phyloP scores from a whole-genome alignment of 2,888 invertebrate genomes.

The Erebia ligea region DNA sequence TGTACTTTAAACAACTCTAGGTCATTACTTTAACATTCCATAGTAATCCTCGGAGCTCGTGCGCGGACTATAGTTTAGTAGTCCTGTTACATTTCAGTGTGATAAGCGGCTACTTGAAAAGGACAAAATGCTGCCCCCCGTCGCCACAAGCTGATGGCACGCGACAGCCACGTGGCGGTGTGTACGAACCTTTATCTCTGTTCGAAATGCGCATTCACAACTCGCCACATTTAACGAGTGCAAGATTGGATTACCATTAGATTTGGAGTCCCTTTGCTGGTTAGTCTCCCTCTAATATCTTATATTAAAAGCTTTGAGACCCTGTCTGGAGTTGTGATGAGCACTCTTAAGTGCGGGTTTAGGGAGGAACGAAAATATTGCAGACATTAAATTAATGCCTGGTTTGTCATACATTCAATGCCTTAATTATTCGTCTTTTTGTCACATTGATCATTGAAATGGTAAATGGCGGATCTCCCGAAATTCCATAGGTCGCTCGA shows the following conservation, averaged over 20 bases:
- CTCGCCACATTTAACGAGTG: slow-evolving; percentile 66
- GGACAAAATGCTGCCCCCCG: slow-evolving; percentile 59
- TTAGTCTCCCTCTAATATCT: slow-evolving; percentile 34
- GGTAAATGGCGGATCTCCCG: too few species aligned
- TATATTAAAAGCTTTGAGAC: slow-evolving; percentile 37
- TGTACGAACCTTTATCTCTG: slow-evolving; percentile 67
- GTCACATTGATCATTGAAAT: too few species aligned
- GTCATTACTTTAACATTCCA: too few species aligned
- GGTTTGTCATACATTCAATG: not conserved
- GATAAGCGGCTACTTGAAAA: slow-evolving; percentile 51
- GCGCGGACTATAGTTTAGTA: too few species aligned
- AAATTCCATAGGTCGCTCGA: too few species aligned
- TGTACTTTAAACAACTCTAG: too few species aligned
- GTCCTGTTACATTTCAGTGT: slow-evolving; percentile 51
- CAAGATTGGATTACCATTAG: slow-evolving; percentile 70
- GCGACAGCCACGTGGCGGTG: slow-evolving; percentile 71
- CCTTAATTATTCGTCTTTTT: too few species aligned
- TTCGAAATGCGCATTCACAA: slow-evolving; percentile 76
- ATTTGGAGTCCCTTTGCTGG: slow-evolving; percentile 29
- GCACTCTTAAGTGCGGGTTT: slow-evolving; percentile 1
- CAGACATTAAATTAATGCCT: not conserved
- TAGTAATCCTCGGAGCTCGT: too few species aligned
- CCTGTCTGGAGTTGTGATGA: slow-evolving; percentile 19
- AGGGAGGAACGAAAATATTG: slow-evolving; percentile 10
- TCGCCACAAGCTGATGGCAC: slow-evolving; percentile 65